Base-by-base conservation (phyloP, 1,140 invertebrate genomes). In the Rhynchophorus ferrugineus region DNA sequence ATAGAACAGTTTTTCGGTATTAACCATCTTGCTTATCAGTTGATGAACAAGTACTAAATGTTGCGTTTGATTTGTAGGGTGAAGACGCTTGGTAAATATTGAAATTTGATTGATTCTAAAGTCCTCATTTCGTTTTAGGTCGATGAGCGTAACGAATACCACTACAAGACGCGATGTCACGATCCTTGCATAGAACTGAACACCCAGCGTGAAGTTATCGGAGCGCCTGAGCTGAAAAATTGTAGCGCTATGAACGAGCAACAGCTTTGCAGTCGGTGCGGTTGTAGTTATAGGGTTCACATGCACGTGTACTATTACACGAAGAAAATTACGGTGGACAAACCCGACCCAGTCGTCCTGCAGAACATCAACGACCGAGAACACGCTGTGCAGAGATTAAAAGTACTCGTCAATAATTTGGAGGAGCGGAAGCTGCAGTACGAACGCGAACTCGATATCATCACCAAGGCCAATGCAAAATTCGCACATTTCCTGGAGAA, bases 121-220 rank as follows among this genome's bases (percentile, higher is more conserved):
- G n/a, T n/a, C n/a, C 1, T 38, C 51, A 39, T 39, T 43, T 38
- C 24, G 14, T 60, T 64, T 49, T 20, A 68, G 66, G 55, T 69
- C 9, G 58, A 43, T 3, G 56, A 52, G 16, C 43, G 46, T 21
- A 60, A 62, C 18, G 55, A 60, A 44, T 65, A 54, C 36, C 63
- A 69, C 44, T 69, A 66, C 41, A 61, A 64, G 44, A 61, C 62
- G 21, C 43, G 60, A 42, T 69, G 67, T 45, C 65, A 67, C 37
- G 51, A 60, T 55, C 62, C 63, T 6, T 67, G 65, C 44, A 59
- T 60, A 43, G 45, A 66, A 2, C 47, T 2, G 2, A 63, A 63
- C 43, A 58, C 66, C 7, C 56, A 56, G n/a, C 57, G 52, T 44
- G 64, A 67, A 36, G 50, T 64, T 2, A 58, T 67, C 20, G 62